A percentile compares a stretch with the other conserved stretches of the same genome.
Evolutionary conservation across 2,113 vertebrate genomes (phyloP).

Genomic region (Ornithorhynchus anatinus): DNA sequence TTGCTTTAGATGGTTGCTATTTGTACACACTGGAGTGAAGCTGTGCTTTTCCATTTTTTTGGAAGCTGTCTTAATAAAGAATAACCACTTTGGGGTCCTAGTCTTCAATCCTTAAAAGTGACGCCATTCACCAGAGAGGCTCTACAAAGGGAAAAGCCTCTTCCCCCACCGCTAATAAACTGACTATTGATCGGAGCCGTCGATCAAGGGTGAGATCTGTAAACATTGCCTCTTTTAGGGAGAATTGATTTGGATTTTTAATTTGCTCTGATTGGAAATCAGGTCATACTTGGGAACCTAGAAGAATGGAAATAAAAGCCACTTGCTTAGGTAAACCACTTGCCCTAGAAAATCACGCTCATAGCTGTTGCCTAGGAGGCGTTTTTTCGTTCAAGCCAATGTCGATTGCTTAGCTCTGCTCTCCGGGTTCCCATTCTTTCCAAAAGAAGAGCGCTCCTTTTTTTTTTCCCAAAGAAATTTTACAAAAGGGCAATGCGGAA

Average conservation of each 20-base stretch:
- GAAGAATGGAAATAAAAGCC: not conserved
- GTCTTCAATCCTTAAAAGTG: not conserved
- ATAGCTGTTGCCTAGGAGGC: not conserved
- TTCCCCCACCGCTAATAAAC: not conserved
- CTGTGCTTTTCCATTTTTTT: not conserved
- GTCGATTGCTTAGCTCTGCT: not conserved
- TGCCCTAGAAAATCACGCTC: not conserved
- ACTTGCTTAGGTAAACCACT: not conserved
- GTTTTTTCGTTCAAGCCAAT: not conserved
- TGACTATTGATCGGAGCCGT: not conserved
- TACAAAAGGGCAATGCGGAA: slow-evolving; percentile 8
- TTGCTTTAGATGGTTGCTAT: not conserved
- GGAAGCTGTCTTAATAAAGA: not conserved
- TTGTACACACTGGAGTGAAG: rapidly evolving
- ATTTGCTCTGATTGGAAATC: slow-evolving; percentile 9
- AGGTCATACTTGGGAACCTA: slow-evolving; percentile 19
- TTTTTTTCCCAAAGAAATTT: not conserved
- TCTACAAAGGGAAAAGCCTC: not conserved
- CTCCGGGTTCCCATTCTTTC: not conserved
- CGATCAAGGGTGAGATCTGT: slow-evolving; percentile 9
- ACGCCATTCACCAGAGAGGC: not conserved
- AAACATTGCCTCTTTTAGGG: slow-evolving; percentile 9
- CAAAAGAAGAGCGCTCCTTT: not conserved
- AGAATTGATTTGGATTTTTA: slow-evolving; percentile 12
- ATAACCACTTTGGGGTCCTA: not conserved